Percentiles rank a stretch among this genome's conserved stretches.
These are phyloP conservation scores for Hypomecis punctinalis DNA, from an alignment of 2,888 invertebrate genomes.

Conservation along the genomic window DNA sequence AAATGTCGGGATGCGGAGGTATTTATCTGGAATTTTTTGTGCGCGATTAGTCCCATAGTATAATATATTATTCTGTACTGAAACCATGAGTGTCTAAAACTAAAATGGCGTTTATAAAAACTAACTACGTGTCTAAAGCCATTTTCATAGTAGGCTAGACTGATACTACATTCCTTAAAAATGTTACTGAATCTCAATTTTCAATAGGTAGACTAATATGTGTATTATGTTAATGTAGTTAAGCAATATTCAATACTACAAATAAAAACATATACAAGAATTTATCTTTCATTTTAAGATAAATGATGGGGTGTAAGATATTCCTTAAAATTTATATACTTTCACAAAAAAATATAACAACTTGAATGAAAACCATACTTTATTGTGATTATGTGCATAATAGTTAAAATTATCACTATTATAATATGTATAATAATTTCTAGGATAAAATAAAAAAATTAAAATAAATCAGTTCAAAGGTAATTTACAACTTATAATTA, in stretches of 20 bases:
- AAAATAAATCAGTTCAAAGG: conserved; percentile 21
- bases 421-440: background rate
- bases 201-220: background rate
- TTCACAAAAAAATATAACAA: no score
- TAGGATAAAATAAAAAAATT: conserved; percentile 10
- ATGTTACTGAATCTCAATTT: conserved; percentile 19
- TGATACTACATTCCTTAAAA: conserved; percentile 35
- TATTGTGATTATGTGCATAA: conserved; percentile 14
- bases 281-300: conserved; percentile 4
- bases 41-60: no score
- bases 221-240: conserved; percentile 1
- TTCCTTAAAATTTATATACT: no score
- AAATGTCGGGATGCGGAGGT: no score
- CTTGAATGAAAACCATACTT: background rate
- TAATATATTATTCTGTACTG: no score
- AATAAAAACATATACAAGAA: conserved; percentile 2
- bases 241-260: conserved; percentile 1
- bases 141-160: conserved; percentile 11
- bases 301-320: background rate
- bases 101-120: background rate
- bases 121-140: conserved; percentile 6
- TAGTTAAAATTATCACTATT: no score
- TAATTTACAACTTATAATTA: background rate
- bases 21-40: no score
- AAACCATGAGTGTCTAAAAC: background rate